phyloP scores from a whole-genome alignment of 1,140 invertebrate genomes.

The Vanessa atalanta region DNA sequence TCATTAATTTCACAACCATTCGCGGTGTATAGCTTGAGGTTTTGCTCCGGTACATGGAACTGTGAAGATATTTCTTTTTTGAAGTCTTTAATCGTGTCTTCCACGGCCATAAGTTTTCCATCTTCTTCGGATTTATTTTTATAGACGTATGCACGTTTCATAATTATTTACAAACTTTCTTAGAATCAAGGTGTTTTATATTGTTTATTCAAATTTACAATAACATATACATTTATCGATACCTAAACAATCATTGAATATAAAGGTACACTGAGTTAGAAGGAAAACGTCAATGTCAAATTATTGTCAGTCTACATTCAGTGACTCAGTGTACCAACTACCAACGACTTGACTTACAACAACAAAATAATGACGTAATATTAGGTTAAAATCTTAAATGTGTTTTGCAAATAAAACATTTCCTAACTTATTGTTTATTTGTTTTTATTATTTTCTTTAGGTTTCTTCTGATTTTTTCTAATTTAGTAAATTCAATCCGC shows the following conservation, averaged over 20 bases:
- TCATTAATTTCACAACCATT: conserved; percentile 71
- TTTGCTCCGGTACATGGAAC: conserved; percentile 51
- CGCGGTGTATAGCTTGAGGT: conserved; percentile 51
- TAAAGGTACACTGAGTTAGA: neutral
- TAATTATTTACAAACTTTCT: conserved; percentile 40
- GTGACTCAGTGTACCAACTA: neutral
- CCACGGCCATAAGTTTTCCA: conserved; percentile 70
- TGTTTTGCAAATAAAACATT: too few relatives aligned
- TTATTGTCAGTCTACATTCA: neutral
- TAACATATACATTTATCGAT: neutral
- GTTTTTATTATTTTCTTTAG: too few relatives aligned
- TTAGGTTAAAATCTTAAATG: too few relatives aligned
- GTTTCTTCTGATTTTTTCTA: too few relatives aligned
- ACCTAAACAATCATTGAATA: too few relatives aligned
- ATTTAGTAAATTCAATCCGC: too few relatives aligned
- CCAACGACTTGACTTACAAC: neutral
- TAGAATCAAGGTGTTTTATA: neutral
- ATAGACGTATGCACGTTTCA: conserved; percentile 68
- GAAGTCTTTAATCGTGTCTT: conserved; percentile 67
- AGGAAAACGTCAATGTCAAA: neutral
- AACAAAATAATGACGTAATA: too few relatives aligned
- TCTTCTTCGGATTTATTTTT: conserved; percentile 56
- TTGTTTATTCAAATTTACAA: conserved; percentile 2
- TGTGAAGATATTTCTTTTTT: conserved; percentile 49
- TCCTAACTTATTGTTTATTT: too few relatives aligned